Percentiles rank a stretch among this genome's conserved stretches.
Evolutionary conservation across 1,140 invertebrate species (phyloP).

Genomic region (Oryctes rhinoceros): DNA sequence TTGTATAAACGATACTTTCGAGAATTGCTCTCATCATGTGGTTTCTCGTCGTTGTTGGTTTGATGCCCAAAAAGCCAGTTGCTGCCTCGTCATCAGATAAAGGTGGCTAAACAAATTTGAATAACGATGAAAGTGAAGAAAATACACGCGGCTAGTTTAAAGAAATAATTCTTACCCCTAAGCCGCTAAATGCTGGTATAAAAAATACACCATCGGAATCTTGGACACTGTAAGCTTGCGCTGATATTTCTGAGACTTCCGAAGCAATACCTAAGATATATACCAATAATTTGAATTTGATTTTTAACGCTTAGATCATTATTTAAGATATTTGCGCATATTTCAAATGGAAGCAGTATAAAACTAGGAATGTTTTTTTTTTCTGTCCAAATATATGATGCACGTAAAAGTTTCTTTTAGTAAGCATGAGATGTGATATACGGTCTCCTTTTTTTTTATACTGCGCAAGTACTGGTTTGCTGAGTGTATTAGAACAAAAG

Average conservation of each 20-base stretch:
- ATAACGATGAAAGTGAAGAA: not conserved
- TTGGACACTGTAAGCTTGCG: constrained; percentile 75
- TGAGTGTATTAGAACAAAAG: no score
- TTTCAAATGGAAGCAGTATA: no score
- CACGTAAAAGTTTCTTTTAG: no score
- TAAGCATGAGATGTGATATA: no score
- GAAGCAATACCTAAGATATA: constrained; percentile 20
- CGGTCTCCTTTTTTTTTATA: no score
- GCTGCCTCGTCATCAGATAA: constrained; percentile 86
- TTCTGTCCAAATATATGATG: no score
- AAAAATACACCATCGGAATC: constrained; percentile 87
- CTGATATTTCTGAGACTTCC: constrained; percentile 66
- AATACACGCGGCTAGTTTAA: not conserved
- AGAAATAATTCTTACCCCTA: constrained; percentile 71
- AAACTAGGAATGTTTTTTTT: no score
- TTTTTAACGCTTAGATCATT: no score
- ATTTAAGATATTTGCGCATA: no score
- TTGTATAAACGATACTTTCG: constrained; percentile 87
- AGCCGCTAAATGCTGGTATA: constrained; percentile 89
- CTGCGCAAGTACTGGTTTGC: no score
- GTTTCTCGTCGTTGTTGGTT: constrained; percentile 76
- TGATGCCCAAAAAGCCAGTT: constrained; percentile 86
- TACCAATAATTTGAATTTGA: not conserved
- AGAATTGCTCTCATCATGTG: constrained; percentile 86
- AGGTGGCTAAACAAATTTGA: constrained; percentile 74